These are phyloP conservation scores for Octodon degus DNA, from an alignment of 2,113 vertebrate species.

Conservation along the genomic window DNA sequence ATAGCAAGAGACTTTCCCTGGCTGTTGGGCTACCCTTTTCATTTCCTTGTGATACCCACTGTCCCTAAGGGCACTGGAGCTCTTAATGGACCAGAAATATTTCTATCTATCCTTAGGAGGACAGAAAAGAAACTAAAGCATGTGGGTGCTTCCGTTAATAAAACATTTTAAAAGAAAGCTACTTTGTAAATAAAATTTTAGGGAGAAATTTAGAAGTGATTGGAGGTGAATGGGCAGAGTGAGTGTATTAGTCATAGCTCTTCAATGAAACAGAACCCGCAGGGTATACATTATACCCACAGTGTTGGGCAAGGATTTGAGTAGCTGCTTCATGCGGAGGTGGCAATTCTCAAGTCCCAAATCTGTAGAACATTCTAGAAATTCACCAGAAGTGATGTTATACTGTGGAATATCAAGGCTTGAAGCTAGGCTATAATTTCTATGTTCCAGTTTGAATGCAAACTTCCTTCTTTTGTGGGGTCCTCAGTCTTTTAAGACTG, in stretches of 20 bases:
- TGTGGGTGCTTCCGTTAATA: background rate
- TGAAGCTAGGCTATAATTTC: background rate
- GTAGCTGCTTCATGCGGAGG: background rate
- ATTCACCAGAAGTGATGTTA: background rate
- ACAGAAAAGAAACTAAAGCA: conserved; percentile 17
- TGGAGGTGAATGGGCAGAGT: background rate
- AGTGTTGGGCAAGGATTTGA: background rate
- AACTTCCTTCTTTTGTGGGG: background rate
- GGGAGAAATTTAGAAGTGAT: background rate
- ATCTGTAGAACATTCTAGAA: background rate
- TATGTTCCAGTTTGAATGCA: background rate
- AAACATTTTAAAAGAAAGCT: conserved; percentile 17
- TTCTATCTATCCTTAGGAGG: background rate
- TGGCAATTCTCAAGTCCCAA: background rate
- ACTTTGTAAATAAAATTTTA: background rate
- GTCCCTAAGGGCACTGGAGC: background rate
- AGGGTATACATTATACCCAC: background rate
- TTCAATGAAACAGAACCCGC: background rate
- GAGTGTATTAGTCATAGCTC: background rate
- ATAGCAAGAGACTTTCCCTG: background rate
- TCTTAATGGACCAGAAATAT: conserved; percentile 14
- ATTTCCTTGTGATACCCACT: background rate
- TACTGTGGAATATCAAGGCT: background rate
- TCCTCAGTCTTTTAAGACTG: background rate
- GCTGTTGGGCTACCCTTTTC: background rate